Percentiles rank a stretch among this genome's conserved stretches.
Evolutionary conservation across 2,888 invertebrate species (phyloP).

Genomic region (Clepsis dumicolana): DNA sequence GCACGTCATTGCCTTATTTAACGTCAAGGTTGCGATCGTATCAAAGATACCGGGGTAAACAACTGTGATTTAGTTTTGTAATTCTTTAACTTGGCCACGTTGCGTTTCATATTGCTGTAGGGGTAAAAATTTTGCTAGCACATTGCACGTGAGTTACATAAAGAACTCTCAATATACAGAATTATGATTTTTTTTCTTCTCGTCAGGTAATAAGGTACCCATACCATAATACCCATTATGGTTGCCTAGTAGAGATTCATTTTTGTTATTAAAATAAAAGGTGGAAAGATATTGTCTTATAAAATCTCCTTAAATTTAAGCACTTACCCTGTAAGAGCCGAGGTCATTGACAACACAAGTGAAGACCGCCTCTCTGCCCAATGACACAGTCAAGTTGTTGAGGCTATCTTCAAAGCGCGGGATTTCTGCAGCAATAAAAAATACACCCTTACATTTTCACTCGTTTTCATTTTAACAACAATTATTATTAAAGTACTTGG

Average conservation of each 20-base stretch:
- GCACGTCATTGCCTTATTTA: conserved; percentile 40
- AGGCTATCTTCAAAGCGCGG: conserved; percentile 93
- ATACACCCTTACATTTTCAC: conserved; percentile 28
- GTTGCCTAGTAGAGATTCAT: too few species aligned
- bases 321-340: conserved; percentile 91
- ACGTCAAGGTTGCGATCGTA: conserved; percentile 48
- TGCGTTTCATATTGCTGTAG: neutral
- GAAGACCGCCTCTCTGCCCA: conserved; percentile 93
- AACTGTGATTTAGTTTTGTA: conserved; percentile 24
- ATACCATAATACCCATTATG: too few species aligned
- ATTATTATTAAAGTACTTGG: neutral
- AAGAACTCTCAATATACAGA: neutral
- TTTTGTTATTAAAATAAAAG: neutral
- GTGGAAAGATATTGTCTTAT: neutral
- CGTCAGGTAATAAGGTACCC: too few species aligned
- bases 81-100: conserved; percentile 20
- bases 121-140: neutral
- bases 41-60: conserved; percentile 43
- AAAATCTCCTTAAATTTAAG: conserved; percentile 6
- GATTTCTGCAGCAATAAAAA: conserved; percentile 76
- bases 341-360: conserved; percentile 94
- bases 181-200: too few species aligned
- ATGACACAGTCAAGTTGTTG: conserved; percentile 93
- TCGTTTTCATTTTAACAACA: neutral
- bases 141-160: neutral